These are phyloP conservation scores for Drosophila dives DNA, from an alignment of 2,888 invertebrate genomes.

Conservation along the genomic window DNA sequence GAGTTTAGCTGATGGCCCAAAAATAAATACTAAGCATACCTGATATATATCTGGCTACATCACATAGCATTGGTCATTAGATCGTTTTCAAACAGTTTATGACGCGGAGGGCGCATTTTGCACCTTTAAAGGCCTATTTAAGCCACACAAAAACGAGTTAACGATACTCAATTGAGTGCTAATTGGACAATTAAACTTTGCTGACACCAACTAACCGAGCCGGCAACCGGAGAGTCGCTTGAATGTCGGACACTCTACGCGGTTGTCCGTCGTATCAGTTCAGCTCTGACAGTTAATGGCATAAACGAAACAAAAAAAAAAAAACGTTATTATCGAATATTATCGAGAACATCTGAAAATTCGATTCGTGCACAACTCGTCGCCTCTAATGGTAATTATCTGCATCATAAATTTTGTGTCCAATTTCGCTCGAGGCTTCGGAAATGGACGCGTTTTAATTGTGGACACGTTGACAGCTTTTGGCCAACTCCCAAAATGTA, in stretches of 20 bases:
- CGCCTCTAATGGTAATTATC: slow-evolving; percentile 76
- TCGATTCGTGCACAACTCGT: slow-evolving; percentile 30
- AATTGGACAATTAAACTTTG: slow-evolving; percentile 79
- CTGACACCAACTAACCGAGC: slow-evolving; percentile 22
- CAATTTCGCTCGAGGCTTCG: slow-evolving; percentile 63
- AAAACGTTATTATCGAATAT: not conserved
- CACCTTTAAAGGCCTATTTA: slow-evolving; percentile 69
- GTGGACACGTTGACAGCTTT: slow-evolving; percentile 27
- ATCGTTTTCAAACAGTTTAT: slow-evolving; percentile 5
- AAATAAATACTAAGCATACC: not conserved
- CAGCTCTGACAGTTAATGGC: slow-evolving; percentile 61
- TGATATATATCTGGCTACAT: slow-evolving; percentile 4
- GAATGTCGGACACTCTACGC: slow-evolving; percentile 19
- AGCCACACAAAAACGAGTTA: slow-evolving; percentile 69
- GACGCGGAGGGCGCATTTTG: slow-evolving; percentile 41
- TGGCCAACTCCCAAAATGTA: slow-evolving; percentile 7
- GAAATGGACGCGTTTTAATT: slow-evolving; percentile 57
- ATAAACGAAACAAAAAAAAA: slow-evolving; percentile 43
- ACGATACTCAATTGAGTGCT: slow-evolving; percentile 80
- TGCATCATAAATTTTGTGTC: slow-evolving; percentile 73
- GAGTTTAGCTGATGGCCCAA: not conserved
- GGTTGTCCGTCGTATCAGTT: slow-evolving; percentile 50
- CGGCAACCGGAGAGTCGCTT: slow-evolving; percentile 19
- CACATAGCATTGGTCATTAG: slow-evolving; percentile 1
- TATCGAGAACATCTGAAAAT: slow-evolving; percentile 13